A percentile compares a stretch with the other conserved stretches of the same genome.
phyloP scores from a whole-genome alignment of 2,113 vertebrate species.

The Chamaea fasciata region DNA sequence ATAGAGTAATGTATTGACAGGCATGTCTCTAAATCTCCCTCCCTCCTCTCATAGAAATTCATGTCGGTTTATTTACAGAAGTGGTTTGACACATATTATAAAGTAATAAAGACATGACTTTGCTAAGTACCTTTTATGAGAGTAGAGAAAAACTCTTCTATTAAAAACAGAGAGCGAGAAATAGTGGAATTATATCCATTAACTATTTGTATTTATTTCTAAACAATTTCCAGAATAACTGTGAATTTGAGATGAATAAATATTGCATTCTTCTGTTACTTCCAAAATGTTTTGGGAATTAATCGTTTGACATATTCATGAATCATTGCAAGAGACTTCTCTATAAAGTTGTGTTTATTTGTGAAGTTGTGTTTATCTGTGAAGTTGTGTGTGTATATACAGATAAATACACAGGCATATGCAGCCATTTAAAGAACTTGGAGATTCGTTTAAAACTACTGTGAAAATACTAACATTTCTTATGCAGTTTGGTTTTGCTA shows the following conservation, averaged over 20 bases:
- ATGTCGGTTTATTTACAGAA: background rate
- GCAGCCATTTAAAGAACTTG: background rate
- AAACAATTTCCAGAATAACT: background rate
- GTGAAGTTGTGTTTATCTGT: too few relatives aligned
- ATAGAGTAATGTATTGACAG: background rate
- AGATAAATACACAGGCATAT: background rate
- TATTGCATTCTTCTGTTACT: background rate
- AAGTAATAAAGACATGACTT: background rate
- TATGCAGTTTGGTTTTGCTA: background rate
- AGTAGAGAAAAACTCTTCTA: background rate
- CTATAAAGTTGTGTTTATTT: background rate
- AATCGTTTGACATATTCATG: background rate
- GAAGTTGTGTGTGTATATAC: background rate
- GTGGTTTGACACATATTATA: background rate
- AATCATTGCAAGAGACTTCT: background rate
- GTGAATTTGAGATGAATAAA: background rate
- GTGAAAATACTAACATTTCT: background rate
- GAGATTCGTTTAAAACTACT: background rate
- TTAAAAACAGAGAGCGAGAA: background rate
- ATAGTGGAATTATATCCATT: background rate
- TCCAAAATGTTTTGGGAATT: background rate
- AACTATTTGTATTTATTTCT: background rate
- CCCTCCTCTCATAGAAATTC: background rate
- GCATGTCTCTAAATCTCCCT: background rate
- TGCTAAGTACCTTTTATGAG: background rate